phyloP scores from a whole-genome alignment of 2,888 invertebrate species.

The Clunio marinus region DNA sequence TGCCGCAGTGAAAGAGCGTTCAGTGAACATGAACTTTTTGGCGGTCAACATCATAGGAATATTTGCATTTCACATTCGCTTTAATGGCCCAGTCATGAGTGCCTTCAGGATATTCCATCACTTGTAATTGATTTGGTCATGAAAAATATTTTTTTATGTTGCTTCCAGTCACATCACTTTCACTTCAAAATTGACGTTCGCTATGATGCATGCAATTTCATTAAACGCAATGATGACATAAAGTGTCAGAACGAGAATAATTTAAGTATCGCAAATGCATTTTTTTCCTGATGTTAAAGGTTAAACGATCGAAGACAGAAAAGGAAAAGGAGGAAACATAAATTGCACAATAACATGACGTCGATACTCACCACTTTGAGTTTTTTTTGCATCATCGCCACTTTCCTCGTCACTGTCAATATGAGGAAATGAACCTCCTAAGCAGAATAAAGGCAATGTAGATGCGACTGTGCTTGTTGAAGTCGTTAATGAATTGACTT shows the following conservation, averaged over 20 bases:
- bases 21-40: not conserved
- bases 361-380: slow-evolving; percentile 37
- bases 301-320: no score
- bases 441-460: slow-evolving; percentile 59
- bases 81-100: slow-evolving; percentile 28
- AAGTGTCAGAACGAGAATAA: no score
- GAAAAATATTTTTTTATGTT: no score
- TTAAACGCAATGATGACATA: no score
- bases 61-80: not conserved
- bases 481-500: slow-evolving; percentile 17
- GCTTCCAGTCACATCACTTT: not conserved
- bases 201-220: no score
- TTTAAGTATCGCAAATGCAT: no score
- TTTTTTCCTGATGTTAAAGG: no score
- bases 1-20: not conserved
- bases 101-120: slow-evolving; percentile 19
- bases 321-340: no score
- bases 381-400: slow-evolving; percentile 48
- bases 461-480: slow-evolving; percentile 17
- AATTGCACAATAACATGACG: no score
- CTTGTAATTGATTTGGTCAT: slow-evolving; percentile 15
- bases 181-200: no score
- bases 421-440: slow-evolving; percentile 65
- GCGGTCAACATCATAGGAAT: not conserved
- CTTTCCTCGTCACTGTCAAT: slow-evolving; percentile 70